Base-by-base conservation (phyloP, 2,888 invertebrate genomes). In the Drosophila macrothrix region DNA sequence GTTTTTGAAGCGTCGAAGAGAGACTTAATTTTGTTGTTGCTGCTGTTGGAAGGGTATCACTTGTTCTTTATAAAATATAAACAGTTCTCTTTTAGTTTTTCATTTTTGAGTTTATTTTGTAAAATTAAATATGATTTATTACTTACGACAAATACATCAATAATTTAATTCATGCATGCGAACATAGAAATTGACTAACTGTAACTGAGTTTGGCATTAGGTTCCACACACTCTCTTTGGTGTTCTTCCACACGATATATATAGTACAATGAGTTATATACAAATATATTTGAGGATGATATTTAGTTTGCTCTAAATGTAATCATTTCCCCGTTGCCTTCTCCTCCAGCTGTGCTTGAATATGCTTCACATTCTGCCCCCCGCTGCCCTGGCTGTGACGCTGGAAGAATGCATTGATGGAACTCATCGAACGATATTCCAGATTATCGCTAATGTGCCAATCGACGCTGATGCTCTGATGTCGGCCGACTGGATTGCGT, bases 321-420 rank as follows among this genome's bases (percentile, higher is more conserved):
- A 1, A 55, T 67, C 77, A 87, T 61, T 87, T 87, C 85, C 87
- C 87, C 80, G 90, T 73, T 28, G 90, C 80, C 82, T 92, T 93
- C 71, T 91, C 90, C 80, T 93, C 92, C 61, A 93, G 82, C 76
- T 93, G 93, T 3, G 92, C 92, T 79, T 92, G 92, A 46, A 93
- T 82, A 39, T 93, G 91, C 69, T 84, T 91, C 0, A 93, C 92
- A 64, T 91, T 90, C 58, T 87, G 84, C 0, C 93, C 92, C 0
- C 84, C 84, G 19, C 80, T 82, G 55, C 80, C 88, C 35, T 90
- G 90, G 59, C 95, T 94, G 91, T 95, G 95, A 75, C 95, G 93
- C 93, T 96, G 96, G 92, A 96, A 97, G 94, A 97, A 97, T 66
- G 96, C 96, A 82, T 97, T 96, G 53, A 97, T 94, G 66, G 97